A percentile compares a stretch with the other conserved stretches of the same genome.
Evolutionary conservation across 2,113 vertebrate species (phyloP).

Genomic region (Zapornia atra): DNA sequence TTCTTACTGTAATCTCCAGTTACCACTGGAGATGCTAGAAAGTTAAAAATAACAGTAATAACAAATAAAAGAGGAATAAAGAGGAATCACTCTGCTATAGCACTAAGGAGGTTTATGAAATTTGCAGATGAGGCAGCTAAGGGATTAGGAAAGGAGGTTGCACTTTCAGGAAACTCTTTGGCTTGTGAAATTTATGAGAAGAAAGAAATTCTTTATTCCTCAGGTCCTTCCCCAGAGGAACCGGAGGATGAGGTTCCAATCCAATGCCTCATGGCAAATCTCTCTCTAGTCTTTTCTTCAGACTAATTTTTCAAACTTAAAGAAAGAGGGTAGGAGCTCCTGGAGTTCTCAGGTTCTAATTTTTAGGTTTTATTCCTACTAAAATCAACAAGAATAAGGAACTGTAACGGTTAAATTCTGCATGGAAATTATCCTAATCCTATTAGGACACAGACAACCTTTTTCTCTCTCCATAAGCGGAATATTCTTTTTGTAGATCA

Average conservation of each 20-base stretch:
- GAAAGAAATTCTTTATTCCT: neutral
- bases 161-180: neutral
- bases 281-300: neutral
- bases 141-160: neutral
- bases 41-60: neutral
- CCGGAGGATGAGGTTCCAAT: neutral
- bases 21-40: neutral
- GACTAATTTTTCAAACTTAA: neutral
- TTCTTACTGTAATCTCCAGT: conserved; percentile 27
- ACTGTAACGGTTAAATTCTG: neutral
- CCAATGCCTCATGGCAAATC: neutral
- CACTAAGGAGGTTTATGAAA: neutral
- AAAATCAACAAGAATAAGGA: neutral
- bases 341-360: neutral
- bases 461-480: neutral
- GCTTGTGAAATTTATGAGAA: neutral
- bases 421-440: neutral
- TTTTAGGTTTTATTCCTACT: neutral
- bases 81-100: neutral
- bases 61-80: neutral
- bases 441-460: neutral
- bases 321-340: neutral
- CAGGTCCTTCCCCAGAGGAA: neutral
- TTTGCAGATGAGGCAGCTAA: conserved; percentile 5
- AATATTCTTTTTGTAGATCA: neutral